Evolutionary conservation across 2,888 invertebrate species (phyloP).

Genomic region (Linnaemya vulpina): DNA sequence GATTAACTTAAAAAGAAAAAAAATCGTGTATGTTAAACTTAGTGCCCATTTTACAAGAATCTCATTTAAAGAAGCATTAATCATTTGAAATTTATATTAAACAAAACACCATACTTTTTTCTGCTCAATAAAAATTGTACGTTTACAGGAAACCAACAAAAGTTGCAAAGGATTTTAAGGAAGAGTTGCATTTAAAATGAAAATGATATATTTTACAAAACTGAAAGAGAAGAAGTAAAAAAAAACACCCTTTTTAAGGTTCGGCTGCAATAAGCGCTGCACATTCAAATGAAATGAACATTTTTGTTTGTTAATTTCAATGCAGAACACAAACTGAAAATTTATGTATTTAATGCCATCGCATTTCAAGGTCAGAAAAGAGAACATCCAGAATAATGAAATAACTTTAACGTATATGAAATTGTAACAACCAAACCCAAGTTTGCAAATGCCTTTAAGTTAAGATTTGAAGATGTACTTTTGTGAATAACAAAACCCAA

Average conservation of each 20-base stretch:
- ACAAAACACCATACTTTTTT: constrained; percentile 8
- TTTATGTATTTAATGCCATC: constrained; percentile 78
- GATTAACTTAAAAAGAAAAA: constrained; percentile 33
- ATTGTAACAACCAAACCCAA: constrained; percentile 61
- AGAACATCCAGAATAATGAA: constrained; percentile 39
- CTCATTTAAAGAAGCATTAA: constrained; percentile 81
- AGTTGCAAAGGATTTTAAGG: constrained; percentile 43
- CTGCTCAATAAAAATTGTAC: background rate
- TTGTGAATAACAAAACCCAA: constrained; percentile 25
- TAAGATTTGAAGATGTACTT: constrained; percentile 55
- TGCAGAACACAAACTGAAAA: constrained; percentile 72
- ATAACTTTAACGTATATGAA: constrained; percentile 23
- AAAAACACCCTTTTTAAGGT: constrained; percentile 63
- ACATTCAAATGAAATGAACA: constrained; percentile 58
- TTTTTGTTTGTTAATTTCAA: constrained; percentile 41
- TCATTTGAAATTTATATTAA: constrained; percentile 75
- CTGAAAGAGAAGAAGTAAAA: background rate
- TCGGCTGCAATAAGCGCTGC: constrained; percentile 34
- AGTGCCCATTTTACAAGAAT: constrained; percentile 78
- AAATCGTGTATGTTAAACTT: constrained; percentile 23
- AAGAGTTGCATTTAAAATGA: constrained; percentile 25
- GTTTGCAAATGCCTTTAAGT: constrained; percentile 48
- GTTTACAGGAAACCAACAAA: constrained; percentile 50
- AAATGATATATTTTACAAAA: constrained; percentile 70
- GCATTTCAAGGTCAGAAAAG: constrained; percentile 79